These are phyloP conservation scores for Pollimyrus isidori DNA, from an alignment of 2,113 vertebrate genomes.

Conservation along the genomic window DNA sequence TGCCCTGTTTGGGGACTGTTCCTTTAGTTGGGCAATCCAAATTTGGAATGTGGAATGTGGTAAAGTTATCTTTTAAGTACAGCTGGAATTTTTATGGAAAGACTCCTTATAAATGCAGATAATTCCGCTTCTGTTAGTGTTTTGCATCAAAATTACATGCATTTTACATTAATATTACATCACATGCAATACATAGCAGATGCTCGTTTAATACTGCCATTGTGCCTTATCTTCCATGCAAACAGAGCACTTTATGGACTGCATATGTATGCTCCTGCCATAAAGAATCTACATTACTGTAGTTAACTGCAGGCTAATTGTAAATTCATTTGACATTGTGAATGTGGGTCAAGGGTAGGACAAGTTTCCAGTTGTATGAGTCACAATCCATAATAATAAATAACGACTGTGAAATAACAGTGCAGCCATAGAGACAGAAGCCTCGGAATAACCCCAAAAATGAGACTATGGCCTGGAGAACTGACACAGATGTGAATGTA, in stretches of 20 bases:
- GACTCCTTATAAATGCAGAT: background rate
- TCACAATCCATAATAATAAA: background rate
- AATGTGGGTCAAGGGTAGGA: background rate
- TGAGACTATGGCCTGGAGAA: background rate
- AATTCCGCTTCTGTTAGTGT: background rate
- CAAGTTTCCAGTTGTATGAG: background rate
- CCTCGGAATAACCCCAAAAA: background rate
- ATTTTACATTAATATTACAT: background rate
- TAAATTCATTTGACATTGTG: background rate
- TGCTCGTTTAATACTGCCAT: background rate
- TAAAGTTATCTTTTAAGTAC: background rate
- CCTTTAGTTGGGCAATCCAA: background rate
- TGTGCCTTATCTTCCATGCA: background rate
- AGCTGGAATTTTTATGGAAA: background rate
- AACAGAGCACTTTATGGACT: background rate
- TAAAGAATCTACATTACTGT: background rate
- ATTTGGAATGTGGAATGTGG: background rate
- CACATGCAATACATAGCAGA: background rate
- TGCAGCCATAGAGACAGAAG: background rate
- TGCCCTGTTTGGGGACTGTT: background rate
- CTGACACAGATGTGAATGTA: background rate
- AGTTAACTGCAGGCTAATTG: background rate
- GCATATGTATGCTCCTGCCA: background rate
- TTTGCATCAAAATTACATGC: background rate
- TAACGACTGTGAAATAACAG: background rate